phyloP scores from a whole-genome alignment of 2,888 invertebrate species.

The Hyles lineata region DNA sequence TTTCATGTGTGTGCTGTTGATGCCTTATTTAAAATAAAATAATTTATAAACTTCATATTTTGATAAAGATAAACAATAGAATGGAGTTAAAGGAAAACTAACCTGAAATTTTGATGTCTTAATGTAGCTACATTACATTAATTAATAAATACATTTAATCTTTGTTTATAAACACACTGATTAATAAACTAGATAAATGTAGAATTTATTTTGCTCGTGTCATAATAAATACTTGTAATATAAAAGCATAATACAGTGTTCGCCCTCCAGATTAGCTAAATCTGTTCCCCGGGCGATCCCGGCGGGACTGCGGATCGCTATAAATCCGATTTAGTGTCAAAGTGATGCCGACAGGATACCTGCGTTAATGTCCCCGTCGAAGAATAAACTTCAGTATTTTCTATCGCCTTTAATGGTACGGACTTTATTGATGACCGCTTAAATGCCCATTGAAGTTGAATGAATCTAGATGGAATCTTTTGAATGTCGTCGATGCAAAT shows the following conservation, averaged over 20 bases:
- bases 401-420: background rate
- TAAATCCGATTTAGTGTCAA: constrained; percentile 8
- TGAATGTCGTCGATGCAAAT: too few species aligned
- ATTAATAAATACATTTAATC: too few species aligned
- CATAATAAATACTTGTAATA: background rate
- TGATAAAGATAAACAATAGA: too few species aligned
- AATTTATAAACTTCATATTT: too few species aligned
- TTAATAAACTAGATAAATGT: too few species aligned
- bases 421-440: background rate
- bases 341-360: background rate
- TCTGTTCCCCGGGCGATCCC: background rate
- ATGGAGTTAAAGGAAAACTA: too few species aligned
- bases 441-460: background rate
- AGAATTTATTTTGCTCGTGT: too few species aligned
- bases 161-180: too few species aligned
- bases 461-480: background rate
- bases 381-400: background rate
- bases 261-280: background rate
- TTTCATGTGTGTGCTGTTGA: too few species aligned
- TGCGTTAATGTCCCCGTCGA: background rate
- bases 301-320: background rate
- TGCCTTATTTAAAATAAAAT: too few species aligned
- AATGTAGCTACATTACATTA: too few species aligned
- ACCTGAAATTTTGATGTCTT: too few species aligned
- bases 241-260: background rate